A percentile compares a stretch with the other conserved stretches of the same genome.
Evolutionary conservation across 2,888 invertebrate species (phyloP).

Genomic region (Laspeyria flexula): DNA sequence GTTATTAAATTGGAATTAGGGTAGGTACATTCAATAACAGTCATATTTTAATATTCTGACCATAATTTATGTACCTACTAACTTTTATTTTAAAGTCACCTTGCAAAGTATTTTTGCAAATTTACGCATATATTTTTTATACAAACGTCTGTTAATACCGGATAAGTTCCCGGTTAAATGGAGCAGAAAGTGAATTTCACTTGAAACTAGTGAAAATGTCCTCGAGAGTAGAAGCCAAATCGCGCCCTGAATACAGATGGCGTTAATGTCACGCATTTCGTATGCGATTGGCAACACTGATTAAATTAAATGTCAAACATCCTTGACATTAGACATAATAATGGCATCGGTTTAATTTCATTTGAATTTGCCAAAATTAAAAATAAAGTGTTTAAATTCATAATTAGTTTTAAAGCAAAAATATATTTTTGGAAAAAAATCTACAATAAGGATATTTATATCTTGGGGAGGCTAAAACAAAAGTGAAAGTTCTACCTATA

Average conservation of each 20-base stretch:
- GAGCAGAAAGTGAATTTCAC: slow-evolving; percentile 75
- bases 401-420: too few species aligned
- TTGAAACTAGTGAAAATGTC: slow-evolving; percentile 72
- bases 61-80: too few species aligned
- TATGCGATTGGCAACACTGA: slow-evolving; percentile 45
- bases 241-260: slow-evolving; percentile 57
- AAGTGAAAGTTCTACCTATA: too few species aligned
- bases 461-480: too few species aligned
- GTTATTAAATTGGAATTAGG: not conserved
- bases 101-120: not conserved
- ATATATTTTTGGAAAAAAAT: too few species aligned
- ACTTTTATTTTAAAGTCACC: not conserved
- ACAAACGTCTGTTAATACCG: slow-evolving; percentile 33
- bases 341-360: not conserved
- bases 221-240: slow-evolving; percentile 51
- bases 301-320: slow-evolving; percentile 43
- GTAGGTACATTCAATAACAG: too few species aligned
- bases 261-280: slow-evolving; percentile 41
- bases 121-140: slow-evolving; percentile 4
- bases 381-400: too few species aligned
- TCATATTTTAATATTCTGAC: too few species aligned
- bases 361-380: too few species aligned
- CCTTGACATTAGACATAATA: slow-evolving; percentile 18
- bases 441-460: too few species aligned
- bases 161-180: slow-evolving; percentile 53